phyloP scores from a whole-genome alignment of 2,888 invertebrate species.

The Malthinus flaveolus region DNA sequence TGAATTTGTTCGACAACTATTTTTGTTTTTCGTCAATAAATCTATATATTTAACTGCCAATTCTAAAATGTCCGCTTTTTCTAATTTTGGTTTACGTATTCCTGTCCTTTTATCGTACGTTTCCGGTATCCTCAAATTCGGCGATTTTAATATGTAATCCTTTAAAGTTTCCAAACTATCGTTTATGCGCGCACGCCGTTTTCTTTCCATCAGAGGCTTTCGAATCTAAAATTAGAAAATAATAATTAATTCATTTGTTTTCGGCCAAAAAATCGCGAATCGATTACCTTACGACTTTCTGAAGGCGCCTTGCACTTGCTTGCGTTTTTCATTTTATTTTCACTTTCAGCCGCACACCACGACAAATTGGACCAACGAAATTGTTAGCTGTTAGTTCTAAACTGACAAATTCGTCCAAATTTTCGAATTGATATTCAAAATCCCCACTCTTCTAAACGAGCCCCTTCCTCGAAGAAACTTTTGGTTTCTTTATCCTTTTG shows the following conservation, averaged over 20 bases:
- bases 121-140: conserved; percentile 46
- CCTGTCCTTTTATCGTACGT: conserved; percentile 39
- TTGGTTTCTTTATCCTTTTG: conserved; percentile 12
- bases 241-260: not conserved
- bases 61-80: conserved; percentile 68
- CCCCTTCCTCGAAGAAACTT: conserved; percentile 31
- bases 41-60: conserved; percentile 65
- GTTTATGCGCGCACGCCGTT: conserved; percentile 59
- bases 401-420: conserved; percentile 5
- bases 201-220: conserved; percentile 61
- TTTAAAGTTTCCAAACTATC: conserved; percentile 59
- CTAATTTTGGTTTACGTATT: conserved; percentile 60
- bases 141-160: conserved; percentile 55
- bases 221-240: conserved; percentile 46
- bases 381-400: not conserved
- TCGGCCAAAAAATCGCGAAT: not conserved
- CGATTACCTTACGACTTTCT: conserved; percentile 49
- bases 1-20: too few relatives aligned
- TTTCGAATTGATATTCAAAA: conserved; percentile 30
- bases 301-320: conserved; percentile 35
- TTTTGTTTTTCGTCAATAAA: conserved; percentile 47
- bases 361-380: not conserved
- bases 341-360: not conserved
- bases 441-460: conserved; percentile 30
- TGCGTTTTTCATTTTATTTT: conserved; percentile 39